phyloP scores from a whole-genome alignment of 2,888 invertebrate species.

The Pomacea canaliculata region DNA sequence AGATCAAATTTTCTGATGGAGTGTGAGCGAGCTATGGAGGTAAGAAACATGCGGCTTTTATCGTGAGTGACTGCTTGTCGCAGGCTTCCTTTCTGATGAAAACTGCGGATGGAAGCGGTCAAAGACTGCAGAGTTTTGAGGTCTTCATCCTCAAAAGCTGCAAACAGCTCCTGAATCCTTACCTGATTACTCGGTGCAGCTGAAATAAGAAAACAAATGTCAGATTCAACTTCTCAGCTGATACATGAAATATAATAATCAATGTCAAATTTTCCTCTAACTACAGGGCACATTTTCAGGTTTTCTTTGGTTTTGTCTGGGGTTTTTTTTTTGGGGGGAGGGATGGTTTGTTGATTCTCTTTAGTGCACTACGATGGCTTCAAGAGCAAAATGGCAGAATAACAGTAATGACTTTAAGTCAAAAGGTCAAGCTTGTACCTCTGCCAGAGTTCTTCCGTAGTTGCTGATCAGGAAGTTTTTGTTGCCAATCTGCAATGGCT shows the following conservation, averaged over 20 bases:
- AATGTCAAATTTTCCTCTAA: too few relatives aligned
- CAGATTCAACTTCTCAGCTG: too few relatives aligned
- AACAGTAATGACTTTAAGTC: too few relatives aligned
- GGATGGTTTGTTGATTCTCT: too few relatives aligned
- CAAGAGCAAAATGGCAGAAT: too few relatives aligned
- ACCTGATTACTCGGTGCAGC: slow-evolving; percentile 19
- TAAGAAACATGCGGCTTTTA: slow-evolving; percentile 38
- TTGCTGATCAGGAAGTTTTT: background rate
- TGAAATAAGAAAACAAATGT: slow-evolving; percentile 15
- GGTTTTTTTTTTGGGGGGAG: too few relatives aligned
- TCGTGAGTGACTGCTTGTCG: slow-evolving; percentile 41
- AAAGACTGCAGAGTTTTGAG: slow-evolving; percentile 41
- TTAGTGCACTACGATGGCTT: too few relatives aligned
- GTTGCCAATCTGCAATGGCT: background rate
- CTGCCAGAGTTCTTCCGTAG: background rate
- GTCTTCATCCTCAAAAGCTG: slow-evolving; percentile 50
- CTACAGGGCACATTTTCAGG: too few relatives aligned
- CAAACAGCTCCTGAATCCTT: slow-evolving; percentile 41
- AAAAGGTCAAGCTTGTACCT: background rate
- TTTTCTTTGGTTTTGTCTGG: too few relatives aligned
- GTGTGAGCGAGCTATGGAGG: slow-evolving; percentile 36
- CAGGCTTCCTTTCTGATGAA: slow-evolving; percentile 43
- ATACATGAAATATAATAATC: too few relatives aligned
- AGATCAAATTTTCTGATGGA: slow-evolving; percentile 53
- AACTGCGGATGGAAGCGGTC: slow-evolving; percentile 44